Percentiles rank a stretch among this genome's conserved stretches.
Conservation (phyloP, 2,113 vertebrate species). For the Oncorhynchus masou region DNA sequence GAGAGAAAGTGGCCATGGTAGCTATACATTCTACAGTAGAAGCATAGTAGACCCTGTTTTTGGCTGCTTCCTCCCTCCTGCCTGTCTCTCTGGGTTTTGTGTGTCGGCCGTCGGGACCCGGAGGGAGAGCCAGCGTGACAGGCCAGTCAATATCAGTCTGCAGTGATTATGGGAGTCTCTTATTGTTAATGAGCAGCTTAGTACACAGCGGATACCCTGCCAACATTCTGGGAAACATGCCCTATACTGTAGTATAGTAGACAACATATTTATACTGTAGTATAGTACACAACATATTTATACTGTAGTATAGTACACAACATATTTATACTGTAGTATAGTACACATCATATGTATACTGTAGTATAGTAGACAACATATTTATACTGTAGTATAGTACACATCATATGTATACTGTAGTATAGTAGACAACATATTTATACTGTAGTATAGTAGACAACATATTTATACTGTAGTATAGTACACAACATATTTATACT, state of each 20-base stretch:
- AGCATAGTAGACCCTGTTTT: constrained; percentile 15
- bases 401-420: no score
- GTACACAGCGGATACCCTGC: constrained; percentile 37
- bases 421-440: no score
- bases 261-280: neutral
- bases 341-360: no score
- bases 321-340: no score
- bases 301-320: neutral
- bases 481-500: no score
- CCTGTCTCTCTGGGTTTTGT: neutral
- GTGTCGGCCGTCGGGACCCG: constrained; percentile 45
- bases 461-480: no score
- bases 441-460: no score
- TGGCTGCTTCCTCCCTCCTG: constrained; percentile 28
- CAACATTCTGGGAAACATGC: constrained; percentile 61
- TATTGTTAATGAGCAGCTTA: constrained; percentile 69
- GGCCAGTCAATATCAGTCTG: constrained; percentile 71
- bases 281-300: neutral
- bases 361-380: no score
- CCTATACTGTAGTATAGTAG: constrained; percentile 26
- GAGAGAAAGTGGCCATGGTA: no score
- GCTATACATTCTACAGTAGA: no score
- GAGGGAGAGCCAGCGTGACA: constrained; percentile 58
- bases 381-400: no score
- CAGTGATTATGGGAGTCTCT: constrained; percentile 74